phyloP scores from a whole-genome alignment of 2,113 vertebrate species.

The Probosciger aterrimus region DNA sequence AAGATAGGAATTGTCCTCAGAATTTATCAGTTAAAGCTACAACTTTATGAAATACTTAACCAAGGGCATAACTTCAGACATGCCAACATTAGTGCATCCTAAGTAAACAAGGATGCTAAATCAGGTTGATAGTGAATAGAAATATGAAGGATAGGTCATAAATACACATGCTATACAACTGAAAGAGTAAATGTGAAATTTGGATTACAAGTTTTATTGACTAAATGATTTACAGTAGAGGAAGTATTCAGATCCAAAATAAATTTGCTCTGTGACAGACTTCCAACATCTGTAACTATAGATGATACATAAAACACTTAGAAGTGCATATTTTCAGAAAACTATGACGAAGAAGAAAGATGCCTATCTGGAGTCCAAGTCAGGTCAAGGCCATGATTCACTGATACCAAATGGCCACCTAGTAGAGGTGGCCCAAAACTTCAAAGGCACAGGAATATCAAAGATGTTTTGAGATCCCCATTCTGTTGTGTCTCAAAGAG shows the following conservation, averaged over 20 bases:
- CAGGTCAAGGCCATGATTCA: neutral
- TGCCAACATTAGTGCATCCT: neutral
- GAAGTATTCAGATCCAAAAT: neutral
- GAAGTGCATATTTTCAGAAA: neutral
- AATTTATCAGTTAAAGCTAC: neutral
- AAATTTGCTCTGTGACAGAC: neutral
- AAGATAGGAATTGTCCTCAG: neutral
- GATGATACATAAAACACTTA: neutral
- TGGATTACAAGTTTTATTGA: neutral
- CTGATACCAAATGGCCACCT: neutral
- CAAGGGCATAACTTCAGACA: accelerated
- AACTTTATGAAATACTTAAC: neutral
- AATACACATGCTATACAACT: neutral
- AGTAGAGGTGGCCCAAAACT: neutral
- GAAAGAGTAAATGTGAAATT: neutral
- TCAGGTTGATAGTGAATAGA: neutral
- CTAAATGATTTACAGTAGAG: neutral
- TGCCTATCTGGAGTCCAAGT: neutral
- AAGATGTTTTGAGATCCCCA: neutral
- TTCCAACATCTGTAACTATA: neutral
- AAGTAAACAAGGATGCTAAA: neutral
- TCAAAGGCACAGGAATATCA: conserved; percentile 19
- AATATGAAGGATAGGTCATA: neutral
- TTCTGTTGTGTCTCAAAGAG: neutral
- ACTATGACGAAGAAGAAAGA: neutral